Conservation (phyloP, 1,140 invertebrate species). For the Apis laboriosa region DNA sequence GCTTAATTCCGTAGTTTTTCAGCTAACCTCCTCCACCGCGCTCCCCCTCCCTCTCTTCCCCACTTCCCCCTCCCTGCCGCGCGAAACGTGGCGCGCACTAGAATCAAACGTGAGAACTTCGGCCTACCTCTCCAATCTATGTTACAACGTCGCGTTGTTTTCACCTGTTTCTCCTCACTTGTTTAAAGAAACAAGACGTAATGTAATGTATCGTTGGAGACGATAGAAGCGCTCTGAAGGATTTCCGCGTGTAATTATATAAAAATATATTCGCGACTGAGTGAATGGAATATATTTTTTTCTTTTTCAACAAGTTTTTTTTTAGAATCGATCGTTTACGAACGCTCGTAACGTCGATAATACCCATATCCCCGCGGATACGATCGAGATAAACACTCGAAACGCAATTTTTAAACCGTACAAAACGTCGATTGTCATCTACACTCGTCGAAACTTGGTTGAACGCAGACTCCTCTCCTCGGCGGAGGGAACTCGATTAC, state of each 20-base stretch:
- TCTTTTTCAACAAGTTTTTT: too few species aligned
- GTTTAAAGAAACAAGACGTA: too few species aligned
- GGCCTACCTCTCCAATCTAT: neutral
- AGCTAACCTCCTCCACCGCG: neutral
- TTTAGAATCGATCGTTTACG: too few species aligned
- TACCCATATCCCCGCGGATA: too few species aligned
- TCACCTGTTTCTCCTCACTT: neutral
- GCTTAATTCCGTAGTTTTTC: slow-evolving; percentile 30
- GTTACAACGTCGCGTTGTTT: neutral
- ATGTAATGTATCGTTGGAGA: too few species aligned
- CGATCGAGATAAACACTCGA: neutral
- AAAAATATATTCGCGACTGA: too few species aligned
- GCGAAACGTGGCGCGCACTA: slow-evolving; percentile 16
- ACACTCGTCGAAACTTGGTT: neutral
- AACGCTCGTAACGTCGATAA: neutral
- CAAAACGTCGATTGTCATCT: slow-evolving; percentile 18
- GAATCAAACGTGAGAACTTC: slow-evolving; percentile 22
- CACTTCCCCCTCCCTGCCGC: too few species aligned
- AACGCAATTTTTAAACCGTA: slow-evolving; percentile 21
- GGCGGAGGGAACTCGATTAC: slow-evolving; percentile 32
- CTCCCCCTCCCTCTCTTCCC: neutral
- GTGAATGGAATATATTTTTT: too few species aligned
- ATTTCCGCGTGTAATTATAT: too few species aligned
- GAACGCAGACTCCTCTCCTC: neutral
- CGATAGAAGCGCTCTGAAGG: too few species aligned